These are phyloP conservation scores for Apamea epomidion DNA, from an alignment of 2,888 invertebrate genomes.

Conservation along the genomic window DNA sequence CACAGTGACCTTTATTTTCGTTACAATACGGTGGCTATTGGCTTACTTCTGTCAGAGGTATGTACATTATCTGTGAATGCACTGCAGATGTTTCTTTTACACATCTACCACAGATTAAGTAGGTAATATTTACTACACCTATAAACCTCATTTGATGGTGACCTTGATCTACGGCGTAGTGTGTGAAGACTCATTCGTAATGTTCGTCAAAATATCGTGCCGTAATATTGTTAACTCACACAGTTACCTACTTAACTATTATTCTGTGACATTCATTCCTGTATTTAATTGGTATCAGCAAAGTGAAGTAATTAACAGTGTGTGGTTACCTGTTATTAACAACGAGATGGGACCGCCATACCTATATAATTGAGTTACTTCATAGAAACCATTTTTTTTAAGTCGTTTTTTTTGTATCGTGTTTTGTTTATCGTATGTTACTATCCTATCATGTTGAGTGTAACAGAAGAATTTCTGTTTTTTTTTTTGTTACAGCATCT, in stretches of 20 bases:
- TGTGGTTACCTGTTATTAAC: not conserved
- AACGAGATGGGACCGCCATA: not conserved
- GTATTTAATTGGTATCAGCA: constrained; percentile 25
- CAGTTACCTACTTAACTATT: not conserved
- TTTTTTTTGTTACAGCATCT: too few relatives aligned
- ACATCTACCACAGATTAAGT: not conserved
- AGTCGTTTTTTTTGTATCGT: not conserved
- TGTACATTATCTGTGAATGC: too few relatives aligned
- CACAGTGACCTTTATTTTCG: too few relatives aligned
- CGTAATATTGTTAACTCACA: not conserved
- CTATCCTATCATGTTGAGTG: too few relatives aligned
- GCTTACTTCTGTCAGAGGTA: not conserved
- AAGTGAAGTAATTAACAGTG: constrained; percentile 20
- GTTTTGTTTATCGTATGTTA: not conserved
- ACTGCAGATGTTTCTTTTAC: not conserved
- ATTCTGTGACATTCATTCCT: constrained; percentile 23
- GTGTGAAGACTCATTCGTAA: not conserved
- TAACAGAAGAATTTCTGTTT: too few relatives aligned
- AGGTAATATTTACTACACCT: not conserved
- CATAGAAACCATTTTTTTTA: not conserved
- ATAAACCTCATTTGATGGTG: constrained; percentile 12
- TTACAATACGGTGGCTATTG: too few relatives aligned
- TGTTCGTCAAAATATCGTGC: not conserved
- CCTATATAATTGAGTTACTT: not conserved
- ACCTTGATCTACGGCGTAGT: constrained; percentile 31